Conservation (phyloP, 1,140 invertebrate genomes). For the Tachypleus tridentatus region DNA sequence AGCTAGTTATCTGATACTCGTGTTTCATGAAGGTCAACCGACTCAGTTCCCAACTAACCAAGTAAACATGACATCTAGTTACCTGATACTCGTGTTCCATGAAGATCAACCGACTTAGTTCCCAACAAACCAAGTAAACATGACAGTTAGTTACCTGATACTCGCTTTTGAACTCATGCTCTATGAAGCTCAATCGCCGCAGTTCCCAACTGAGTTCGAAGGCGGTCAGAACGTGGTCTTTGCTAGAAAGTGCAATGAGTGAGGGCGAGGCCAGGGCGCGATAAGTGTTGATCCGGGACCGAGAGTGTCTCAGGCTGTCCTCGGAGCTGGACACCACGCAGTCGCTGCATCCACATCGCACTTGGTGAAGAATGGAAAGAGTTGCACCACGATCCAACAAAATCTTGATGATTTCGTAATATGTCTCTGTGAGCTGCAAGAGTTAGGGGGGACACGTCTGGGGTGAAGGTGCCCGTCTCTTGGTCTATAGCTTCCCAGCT, state of each 20-base stretch:
- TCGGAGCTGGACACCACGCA: slow-evolving; percentile 72
- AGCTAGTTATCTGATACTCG: slow-evolving; percentile 41
- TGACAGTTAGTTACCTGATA: slow-evolving; percentile 35
- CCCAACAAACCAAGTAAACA: too few relatives aligned
- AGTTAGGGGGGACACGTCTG: slow-evolving; percentile 92
- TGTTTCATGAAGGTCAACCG: slow-evolving; percentile 89
- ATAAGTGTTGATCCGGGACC: slow-evolving; percentile 84
- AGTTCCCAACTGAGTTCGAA: slow-evolving; percentile 96
- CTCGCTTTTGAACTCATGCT: slow-evolving; percentile 87
- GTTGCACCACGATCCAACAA: slow-evolving; percentile 78
- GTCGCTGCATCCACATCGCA: slow-evolving; percentile 76
- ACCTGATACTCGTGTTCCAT: too few relatives aligned
- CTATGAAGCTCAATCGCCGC: slow-evolving; percentile 77
- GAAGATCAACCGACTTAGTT: too few relatives aligned
- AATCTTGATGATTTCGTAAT: slow-evolving; percentile 98
- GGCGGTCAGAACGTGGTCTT: slow-evolving; percentile 92
- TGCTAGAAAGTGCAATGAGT: slow-evolving; percentile 83
- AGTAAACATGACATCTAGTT: too few relatives aligned
- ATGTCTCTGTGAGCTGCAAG: slow-evolving; percentile 90
- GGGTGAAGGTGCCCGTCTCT: slow-evolving; percentile 82
- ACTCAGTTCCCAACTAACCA: slow-evolving; percentile 75
- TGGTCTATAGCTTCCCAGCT: slow-evolving; percentile 81
- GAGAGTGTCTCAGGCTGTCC: slow-evolving; percentile 76
- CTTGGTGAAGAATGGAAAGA: slow-evolving; percentile 80
- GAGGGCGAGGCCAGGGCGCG: slow-evolving; percentile 83